Percentiles rank a stretch among this genome's conserved stretches.
Evolutionary conservation across 2,888 invertebrate species (phyloP).

Genomic region (Kuschelorhynchus macadamiae): DNA sequence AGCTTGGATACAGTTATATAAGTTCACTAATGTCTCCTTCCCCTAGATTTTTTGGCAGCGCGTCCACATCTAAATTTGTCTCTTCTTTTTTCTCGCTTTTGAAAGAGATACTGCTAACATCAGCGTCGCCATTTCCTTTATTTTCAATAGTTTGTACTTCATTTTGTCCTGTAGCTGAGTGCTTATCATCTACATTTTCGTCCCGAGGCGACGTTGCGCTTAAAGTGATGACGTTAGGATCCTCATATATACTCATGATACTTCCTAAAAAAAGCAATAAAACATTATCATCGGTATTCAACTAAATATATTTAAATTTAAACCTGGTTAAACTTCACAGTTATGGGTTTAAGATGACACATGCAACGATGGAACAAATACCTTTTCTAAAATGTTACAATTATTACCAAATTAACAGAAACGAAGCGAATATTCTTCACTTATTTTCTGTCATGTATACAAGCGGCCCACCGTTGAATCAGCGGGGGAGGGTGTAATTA

Average conservation of each 20-base stretch:
- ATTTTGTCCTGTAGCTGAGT: background rate
- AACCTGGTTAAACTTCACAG: too few relatives aligned
- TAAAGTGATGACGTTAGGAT: slow-evolving; percentile 25
- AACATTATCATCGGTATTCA: too few relatives aligned
- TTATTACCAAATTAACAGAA: too few relatives aligned
- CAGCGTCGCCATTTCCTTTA: background rate
- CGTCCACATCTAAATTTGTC: background rate
- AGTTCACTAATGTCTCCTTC: background rate
- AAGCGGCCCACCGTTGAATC: too few relatives aligned
- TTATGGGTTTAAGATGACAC: too few relatives aligned
- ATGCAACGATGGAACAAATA: too few relatives aligned
- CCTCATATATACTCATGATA: slow-evolving; percentile 37
- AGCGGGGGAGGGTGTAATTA: too few relatives aligned
- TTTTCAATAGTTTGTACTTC: background rate
- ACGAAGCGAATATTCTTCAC: too few relatives aligned
- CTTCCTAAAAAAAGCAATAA: slow-evolving; percentile 21
- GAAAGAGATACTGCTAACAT: background rate
- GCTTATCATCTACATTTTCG: background rate
- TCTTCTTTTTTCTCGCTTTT: background rate
- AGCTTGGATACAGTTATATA: too few relatives aligned
- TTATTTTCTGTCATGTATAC: too few relatives aligned
- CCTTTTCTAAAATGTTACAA: too few relatives aligned
- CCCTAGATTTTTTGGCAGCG: background rate
- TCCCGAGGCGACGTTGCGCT: background rate
- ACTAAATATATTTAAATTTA: too few relatives aligned